Base-by-base conservation (phyloP, 1,140 invertebrate species). In the Bombyx mori region DNA sequence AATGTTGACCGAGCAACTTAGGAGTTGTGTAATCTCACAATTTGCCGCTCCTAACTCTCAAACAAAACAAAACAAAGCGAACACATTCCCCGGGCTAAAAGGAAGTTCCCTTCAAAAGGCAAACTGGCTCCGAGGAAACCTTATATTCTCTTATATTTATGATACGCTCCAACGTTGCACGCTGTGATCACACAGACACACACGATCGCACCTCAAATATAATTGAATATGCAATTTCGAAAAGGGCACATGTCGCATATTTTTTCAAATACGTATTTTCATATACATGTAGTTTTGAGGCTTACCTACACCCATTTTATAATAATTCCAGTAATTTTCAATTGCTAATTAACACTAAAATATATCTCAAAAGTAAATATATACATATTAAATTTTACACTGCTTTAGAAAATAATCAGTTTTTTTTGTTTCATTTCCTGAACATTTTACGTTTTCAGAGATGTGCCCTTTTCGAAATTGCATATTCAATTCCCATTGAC, bases 81-180 rank as follows among this genome's bases (percentile, higher is more conserved):
- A 35, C 26, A 35, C 26, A 35, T 80, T 82, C 79, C 75, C 75
- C 78, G 68, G 66, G 63, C 71, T 73, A 68, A 73, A 79, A 80
- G 81, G 78, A 82, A 84, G 73, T 81, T 78, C 77, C 73, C 72
- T 79, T 71, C 70, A 77, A 83, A 78, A 82, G 76, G 77, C 77
- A 77, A 77, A 79, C 80, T 73, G 77, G 77, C 75, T 73, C 64
- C 70, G 50, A 68, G 73, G 71, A 76, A 83, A 76, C 75, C 75
- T 77, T 85, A 80, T 79, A 81, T 78, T 81, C 69, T 81, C 69
- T 73, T 71, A 65, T 82, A 86, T 86, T 86, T 83, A 83, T 79
- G 74, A 81, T 78, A 78, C 72, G 70, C 75, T 78, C 65, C 59
- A 66, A 60, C 66, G 66, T 62, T 70, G 54, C 72, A 60, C 67